Conservation (phyloP, 2,113 vertebrate species). For the Polypterus bichir region DNA sequence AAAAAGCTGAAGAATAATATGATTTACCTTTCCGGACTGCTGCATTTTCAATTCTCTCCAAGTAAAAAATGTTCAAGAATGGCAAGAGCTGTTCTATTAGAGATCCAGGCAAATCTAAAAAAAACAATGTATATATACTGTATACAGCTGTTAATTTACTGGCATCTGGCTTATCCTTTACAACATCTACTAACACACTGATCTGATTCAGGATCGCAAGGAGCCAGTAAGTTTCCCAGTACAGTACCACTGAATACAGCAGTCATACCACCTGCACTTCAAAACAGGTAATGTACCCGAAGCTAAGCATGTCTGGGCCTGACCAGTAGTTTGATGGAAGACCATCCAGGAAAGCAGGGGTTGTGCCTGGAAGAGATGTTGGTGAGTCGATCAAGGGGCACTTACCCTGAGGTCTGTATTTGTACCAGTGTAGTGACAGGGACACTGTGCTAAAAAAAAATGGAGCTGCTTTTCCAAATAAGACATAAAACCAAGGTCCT, state of each 20-base stretch:
- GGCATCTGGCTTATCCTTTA: not conserved
- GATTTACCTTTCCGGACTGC: constrained; percentile 61
- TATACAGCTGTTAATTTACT: not conserved
- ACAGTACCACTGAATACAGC: too few relatives aligned
- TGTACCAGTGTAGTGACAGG: too few relatives aligned
- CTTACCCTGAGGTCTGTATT: too few relatives aligned
- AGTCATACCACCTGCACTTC: not conserved
- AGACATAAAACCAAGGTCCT: too few relatives aligned
- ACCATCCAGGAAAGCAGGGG: too few relatives aligned
- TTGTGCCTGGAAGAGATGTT: too few relatives aligned
- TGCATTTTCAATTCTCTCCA: constrained; percentile 60
- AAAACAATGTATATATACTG: not conserved
- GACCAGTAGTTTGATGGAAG: too few relatives aligned
- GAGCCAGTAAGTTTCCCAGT: not conserved
- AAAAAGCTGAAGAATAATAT: too few relatives aligned
- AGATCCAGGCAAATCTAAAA: constrained; percentile 57
- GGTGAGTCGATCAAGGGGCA: too few relatives aligned
- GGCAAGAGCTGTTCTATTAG: constrained; percentile 66
- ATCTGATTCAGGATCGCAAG: not conserved
- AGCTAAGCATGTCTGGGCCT: too few relatives aligned
- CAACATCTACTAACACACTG: not conserved
- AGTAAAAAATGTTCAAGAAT: constrained; percentile 61
- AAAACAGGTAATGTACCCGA: not conserved
- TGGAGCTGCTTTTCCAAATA: too few relatives aligned
- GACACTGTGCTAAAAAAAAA: too few relatives aligned